Evolutionary conservation across 2,888 invertebrate species (phyloP).

Genomic region (Dugesia japonica): DNA sequence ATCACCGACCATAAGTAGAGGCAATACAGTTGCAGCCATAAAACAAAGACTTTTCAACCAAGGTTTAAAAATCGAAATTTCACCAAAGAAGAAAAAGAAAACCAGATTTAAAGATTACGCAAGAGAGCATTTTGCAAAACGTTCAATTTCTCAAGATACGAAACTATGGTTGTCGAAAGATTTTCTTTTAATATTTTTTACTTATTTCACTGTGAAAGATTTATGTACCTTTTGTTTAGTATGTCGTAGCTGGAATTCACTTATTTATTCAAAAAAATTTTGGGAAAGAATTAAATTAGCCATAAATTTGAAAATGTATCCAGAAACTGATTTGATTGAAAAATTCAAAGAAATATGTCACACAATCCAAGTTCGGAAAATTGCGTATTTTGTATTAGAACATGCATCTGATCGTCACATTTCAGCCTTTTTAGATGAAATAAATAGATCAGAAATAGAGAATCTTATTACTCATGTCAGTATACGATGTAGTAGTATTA

Average conservation of each 20-base stretch:
- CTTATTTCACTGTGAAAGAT: conserved; percentile 54
- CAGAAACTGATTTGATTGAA: background rate
- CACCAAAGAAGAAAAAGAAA: conserved; percentile 29
- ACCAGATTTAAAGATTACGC: conserved; percentile 33
- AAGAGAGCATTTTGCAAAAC: conserved; percentile 20
- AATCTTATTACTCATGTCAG: conserved; percentile 8
- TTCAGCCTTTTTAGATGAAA: background rate
- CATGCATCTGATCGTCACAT: conserved; percentile 27
- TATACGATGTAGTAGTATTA: conserved; percentile 20
- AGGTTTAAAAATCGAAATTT: conserved; percentile 34
- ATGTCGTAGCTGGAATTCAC: conserved; percentile 23
- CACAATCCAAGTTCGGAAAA: background rate
- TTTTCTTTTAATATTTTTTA: conserved; percentile 67
- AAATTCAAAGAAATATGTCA: background rate
- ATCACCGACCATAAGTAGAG: conserved; percentile 1
- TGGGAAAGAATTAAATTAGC: conserved; percentile 20
- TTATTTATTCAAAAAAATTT: conserved; percentile 23
- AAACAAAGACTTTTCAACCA: conserved; percentile 35
- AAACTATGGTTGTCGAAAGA: conserved; percentile 62
- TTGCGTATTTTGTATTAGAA: conserved; percentile 21
- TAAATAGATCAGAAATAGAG: background rate
- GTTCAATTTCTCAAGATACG: conserved; percentile 35
- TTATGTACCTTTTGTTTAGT: conserved; percentile 66
- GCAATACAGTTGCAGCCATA: conserved; percentile 33
- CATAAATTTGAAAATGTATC: conserved; percentile 13